Conservation (phyloP, 2,797 vertebrate genomes). For the Acanthopagrus latus region DNA sequence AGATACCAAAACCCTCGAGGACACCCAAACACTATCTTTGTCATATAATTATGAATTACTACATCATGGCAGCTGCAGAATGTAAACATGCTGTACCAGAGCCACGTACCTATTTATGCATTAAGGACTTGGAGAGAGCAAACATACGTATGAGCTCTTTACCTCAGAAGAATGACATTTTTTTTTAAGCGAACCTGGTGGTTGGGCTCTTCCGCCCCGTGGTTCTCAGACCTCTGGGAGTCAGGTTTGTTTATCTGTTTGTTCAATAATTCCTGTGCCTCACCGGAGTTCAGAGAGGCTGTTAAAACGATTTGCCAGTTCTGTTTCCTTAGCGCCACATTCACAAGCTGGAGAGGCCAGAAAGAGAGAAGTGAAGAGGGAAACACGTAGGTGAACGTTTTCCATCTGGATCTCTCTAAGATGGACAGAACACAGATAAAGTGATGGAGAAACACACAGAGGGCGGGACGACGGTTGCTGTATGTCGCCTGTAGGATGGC, state of each 20-base stretch:
- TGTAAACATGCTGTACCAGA: background rate
- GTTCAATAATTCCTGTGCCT: constrained; percentile 39
- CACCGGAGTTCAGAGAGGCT: constrained; percentile 21
- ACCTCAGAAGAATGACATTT: background rate
- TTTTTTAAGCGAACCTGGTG: constrained; percentile 8
- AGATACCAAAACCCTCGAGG: background rate
- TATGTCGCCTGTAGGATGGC: background rate
- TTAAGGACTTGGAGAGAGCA: background rate
- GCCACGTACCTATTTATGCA: background rate
- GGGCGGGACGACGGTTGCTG: background rate
- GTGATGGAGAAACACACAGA: constrained; percentile 2
- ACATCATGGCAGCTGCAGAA: background rate
- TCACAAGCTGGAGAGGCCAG: constrained; percentile 5
- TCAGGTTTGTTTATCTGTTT: constrained; percentile 39
- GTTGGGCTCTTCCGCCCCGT: constrained; percentile 20
- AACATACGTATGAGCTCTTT: background rate
- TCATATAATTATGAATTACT: background rate
- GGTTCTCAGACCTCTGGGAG: constrained; percentile 4
- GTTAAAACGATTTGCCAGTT: constrained; percentile 20
- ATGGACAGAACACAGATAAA: background rate
- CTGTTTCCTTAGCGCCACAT: constrained; percentile 25
- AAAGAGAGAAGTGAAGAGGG: constrained; percentile 4
- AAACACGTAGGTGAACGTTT: constrained; percentile 4
- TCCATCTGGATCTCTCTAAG: background rate
- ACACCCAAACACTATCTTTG: background rate